These are phyloP conservation scores for Trichonephila clavipes DNA, from an alignment of 1,140 invertebrate genomes.

Conservation along the genomic window DNA sequence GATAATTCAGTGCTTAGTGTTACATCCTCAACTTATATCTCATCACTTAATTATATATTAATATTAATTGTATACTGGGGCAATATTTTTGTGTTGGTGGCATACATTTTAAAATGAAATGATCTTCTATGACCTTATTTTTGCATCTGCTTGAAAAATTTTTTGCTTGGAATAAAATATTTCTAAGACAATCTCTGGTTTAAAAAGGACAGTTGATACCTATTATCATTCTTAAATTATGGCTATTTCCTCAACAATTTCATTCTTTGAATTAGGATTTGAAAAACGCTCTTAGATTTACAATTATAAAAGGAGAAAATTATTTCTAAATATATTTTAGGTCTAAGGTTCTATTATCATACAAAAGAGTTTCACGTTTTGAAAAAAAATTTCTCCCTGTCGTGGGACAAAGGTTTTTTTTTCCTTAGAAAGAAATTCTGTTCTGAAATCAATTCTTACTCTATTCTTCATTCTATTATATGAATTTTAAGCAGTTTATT, in stretches of 20 bases:
- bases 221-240: background rate
- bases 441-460: background rate
- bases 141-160: background rate
- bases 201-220: background rate
- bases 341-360: background rate
- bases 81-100: background rate
- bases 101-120: background rate
- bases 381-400: background rate
- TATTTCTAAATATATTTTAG: background rate
- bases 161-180: background rate
- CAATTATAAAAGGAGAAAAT: background rate
- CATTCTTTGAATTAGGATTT: background rate
- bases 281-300: background rate
- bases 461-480: background rate
- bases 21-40: too few relatives aligned
- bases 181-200: background rate
- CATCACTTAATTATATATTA: too few relatives aligned
- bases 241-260: background rate
- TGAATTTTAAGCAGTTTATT: background rate
- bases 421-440: background rate
- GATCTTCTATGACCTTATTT: background rate
- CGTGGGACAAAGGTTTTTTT: background rate
- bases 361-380: background rate
- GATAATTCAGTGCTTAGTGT: too few relatives aligned
- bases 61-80: too few relatives aligned